Percentiles rank a stretch among this genome's conserved stretches.
These are phyloP conservation scores for Eumeta japonica DNA, from an alignment of 1,140 invertebrate genomes.

Conservation along the genomic window DNA sequence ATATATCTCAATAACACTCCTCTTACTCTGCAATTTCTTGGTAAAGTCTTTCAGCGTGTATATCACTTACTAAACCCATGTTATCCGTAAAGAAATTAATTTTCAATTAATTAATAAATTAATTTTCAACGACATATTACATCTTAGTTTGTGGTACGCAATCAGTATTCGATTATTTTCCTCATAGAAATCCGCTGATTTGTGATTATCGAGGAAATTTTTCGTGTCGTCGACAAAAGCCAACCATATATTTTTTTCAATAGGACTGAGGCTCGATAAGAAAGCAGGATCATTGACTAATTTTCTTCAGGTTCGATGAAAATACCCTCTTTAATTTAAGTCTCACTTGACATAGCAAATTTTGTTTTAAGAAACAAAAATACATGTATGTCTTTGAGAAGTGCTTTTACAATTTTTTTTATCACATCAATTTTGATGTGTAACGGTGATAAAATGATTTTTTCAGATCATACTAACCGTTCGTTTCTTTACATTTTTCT, in stretches of 20 bases:
- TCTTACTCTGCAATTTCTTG: no score
- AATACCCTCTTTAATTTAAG: conserved; percentile 30
- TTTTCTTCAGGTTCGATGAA: conserved; percentile 23
- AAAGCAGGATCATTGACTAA: conserved; percentile 14
- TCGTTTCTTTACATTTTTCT: no score
- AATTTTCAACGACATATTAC: no score
- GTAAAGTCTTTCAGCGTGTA: no score
- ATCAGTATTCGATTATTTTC: no score
- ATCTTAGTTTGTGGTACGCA: no score
- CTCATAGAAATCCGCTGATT: no score
- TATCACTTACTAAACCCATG: no score
- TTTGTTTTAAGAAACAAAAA: conserved; percentile 26
- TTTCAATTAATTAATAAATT: no score
- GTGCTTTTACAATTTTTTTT: conserved; percentile 41
- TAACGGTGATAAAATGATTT: conserved; percentile 18
- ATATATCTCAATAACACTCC: no score
- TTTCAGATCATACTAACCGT: conserved; percentile 6
- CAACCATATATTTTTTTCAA: conserved; percentile 11
- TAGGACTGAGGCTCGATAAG: conserved; percentile 8
- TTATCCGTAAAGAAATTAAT: no score
- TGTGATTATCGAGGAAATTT: conserved; percentile 12
- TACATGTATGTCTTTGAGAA: conserved; percentile 22
- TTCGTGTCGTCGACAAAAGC: conserved; percentile 10
- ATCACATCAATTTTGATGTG: conserved; percentile 39
- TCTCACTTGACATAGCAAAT: conserved; percentile 25